A percentile compares a stretch with the other conserved stretches of the same genome.
Evolutionary conservation across 2,888 invertebrate species (phyloP).

Genomic region (Cryptosula pallasiana): DNA sequence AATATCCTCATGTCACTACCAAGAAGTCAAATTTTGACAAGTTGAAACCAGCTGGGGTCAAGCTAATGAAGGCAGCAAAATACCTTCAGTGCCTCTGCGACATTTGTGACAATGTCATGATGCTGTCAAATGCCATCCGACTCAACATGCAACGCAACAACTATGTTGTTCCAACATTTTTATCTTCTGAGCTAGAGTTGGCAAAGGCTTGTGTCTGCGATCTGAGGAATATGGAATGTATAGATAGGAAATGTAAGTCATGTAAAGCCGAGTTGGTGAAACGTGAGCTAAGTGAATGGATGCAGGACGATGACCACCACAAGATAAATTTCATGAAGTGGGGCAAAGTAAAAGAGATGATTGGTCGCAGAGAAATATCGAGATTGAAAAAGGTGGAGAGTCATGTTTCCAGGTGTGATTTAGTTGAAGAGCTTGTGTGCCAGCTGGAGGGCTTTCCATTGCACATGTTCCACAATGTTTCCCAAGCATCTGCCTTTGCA

Average conservation of each 20-base stretch:
- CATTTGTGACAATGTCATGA: not conserved
- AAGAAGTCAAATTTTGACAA: not conserved
- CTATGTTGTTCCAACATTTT: not conserved
- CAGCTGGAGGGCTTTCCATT: not conserved
- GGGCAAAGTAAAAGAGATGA: not conserved
- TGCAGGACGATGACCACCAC: not conserved
- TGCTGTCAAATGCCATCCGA: not conserved
- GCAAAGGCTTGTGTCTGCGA: not conserved
- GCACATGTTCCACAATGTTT: no score
- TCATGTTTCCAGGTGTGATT: not conserved
- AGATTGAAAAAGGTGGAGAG: not conserved
- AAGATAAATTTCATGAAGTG: not conserved
- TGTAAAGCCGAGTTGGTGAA: not conserved
- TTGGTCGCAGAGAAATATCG: not conserved
- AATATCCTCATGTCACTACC: not conserved
- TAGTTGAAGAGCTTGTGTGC: not conserved
- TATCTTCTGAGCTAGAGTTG: not conserved
- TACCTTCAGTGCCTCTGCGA: no score
- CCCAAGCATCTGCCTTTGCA: no score
- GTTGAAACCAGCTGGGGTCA: not conserved
- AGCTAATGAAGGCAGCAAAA: no score
- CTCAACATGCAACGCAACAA: not conserved
- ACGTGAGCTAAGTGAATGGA: not conserved
- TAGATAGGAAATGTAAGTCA: not conserved
- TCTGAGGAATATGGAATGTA: not conserved